Evolutionary conservation across 2,888 invertebrate genomes (phyloP).

Genomic region (Agrotis puta): DNA sequence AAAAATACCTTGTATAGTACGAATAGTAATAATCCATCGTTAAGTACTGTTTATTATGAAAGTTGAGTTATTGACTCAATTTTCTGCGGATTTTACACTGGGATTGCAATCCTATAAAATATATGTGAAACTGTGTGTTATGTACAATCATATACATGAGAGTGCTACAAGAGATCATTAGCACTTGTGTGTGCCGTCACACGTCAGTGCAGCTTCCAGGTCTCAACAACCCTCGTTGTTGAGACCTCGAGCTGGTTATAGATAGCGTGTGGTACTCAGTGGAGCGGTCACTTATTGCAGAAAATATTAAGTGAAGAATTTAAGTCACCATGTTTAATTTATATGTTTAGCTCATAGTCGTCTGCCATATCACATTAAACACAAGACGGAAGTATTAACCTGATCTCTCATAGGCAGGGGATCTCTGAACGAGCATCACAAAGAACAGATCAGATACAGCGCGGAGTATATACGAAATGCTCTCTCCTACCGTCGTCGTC

Average conservation of each 20-base stretch:
- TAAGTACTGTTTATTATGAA: conserved; percentile 25
- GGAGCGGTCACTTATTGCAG: background rate
- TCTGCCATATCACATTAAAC: background rate
- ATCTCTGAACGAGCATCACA: background rate
- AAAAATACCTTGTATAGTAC: too few species aligned
- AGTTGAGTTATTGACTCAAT: conserved; percentile 11
- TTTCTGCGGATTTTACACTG: conserved; percentile 2
- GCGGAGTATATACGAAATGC: background rate
- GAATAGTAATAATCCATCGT: conserved; percentile 18
- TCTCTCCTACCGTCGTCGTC: conserved; percentile 1
- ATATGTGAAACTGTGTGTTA: conserved; percentile 7
- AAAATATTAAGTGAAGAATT: background rate
- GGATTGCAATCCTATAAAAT: conserved; percentile 23
- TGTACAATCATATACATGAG: too few species aligned
- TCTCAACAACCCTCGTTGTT: too few species aligned
- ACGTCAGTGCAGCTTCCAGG: background rate
- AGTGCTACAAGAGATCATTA: conserved; percentile 5
- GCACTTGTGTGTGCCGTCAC: background rate
- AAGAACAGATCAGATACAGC: conserved; percentile 27
- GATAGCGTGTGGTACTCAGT: background rate
- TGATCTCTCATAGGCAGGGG: background rate
- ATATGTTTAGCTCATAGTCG: background rate
- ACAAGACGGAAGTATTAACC: background rate
- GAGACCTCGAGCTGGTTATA: background rate
- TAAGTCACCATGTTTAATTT: background rate